Percentiles rank a stretch among this genome's conserved stretches.
These are phyloP conservation scores for Phacellophora camtschatica DNA, from an alignment of 30 jellyfish, hydroid and myxozoan genomes.

Conservation along the genomic window DNA sequence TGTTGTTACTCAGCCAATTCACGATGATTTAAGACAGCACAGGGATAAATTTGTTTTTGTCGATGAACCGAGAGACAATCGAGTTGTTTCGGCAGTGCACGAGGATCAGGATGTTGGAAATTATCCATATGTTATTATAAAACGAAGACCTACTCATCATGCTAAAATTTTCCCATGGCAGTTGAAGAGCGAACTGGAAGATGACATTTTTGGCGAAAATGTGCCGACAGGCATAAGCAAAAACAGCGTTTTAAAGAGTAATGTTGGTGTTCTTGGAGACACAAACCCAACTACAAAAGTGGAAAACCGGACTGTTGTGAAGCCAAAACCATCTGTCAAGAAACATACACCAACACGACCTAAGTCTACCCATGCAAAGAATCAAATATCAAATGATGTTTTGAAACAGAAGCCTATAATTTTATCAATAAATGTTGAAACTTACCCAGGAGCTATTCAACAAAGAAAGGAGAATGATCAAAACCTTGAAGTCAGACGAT, in stretches of 20 bases:
- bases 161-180: slow-evolving; percentile 53
- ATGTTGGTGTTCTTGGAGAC: slow-evolving; percentile 53
- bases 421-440: slow-evolving; percentile 71
- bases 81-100: slow-evolving; percentile 28
- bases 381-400: neutral
- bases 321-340: neutral
- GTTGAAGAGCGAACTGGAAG: slow-evolving; percentile 34
- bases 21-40: slow-evolving; percentile 72
- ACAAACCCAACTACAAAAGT: neutral
- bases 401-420: slow-evolving; percentile 46
- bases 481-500: slow-evolving; percentile 28
- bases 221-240: neutral
- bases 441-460: slow-evolving; percentile 39
- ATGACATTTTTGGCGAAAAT: slow-evolving; percentile 45
- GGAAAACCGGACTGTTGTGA: neutral
- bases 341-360: slow-evolving; percentile 5
- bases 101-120: slow-evolving; percentile 42
- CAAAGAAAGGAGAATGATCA: neutral
- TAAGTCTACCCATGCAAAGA: neutral
- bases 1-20: slow-evolving; percentile 53
- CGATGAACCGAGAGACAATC: slow-evolving; percentile 33
- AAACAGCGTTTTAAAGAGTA: neutral
- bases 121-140: slow-evolving; percentile 40
- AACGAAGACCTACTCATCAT: slow-evolving; percentile 7
- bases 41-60: slow-evolving; percentile 57